Conservation (phyloP, 1,140 invertebrate genomes). For the Aphidius ervi region DNA sequence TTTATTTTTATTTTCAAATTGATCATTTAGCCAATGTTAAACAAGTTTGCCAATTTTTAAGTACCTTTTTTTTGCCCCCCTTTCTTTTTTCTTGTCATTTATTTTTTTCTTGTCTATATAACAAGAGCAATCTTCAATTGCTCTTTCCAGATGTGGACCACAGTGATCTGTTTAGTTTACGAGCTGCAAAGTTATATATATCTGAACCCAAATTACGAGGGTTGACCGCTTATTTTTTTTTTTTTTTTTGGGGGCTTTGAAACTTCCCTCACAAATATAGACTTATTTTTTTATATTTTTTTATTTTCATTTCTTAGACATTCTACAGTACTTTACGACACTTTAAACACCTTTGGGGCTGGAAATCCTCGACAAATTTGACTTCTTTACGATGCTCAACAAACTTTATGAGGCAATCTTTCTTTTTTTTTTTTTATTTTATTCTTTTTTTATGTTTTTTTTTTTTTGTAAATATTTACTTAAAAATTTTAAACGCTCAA, state of each 20-base stretch:
- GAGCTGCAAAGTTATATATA: conserved; percentile 16
- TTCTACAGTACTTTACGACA: conserved; percentile 30
- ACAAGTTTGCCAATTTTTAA: too few relatives aligned
- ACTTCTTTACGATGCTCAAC: conserved; percentile 32
- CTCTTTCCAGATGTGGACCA: too few relatives aligned
- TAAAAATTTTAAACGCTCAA: neutral
- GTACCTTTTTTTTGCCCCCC: too few relatives aligned
- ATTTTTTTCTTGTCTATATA: too few relatives aligned
- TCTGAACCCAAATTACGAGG: conserved; percentile 12
- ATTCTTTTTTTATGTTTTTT: neutral
- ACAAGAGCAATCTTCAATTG: too few relatives aligned
- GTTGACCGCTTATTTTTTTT: neutral
- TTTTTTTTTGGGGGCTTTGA: neutral
- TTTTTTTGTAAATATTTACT: neutral
- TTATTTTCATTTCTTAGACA: conserved; percentile 8
- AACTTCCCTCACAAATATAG: neutral
- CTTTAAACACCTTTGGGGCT: conserved; percentile 29
- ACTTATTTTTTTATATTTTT: neutral
- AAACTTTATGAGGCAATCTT: conserved; percentile 24
- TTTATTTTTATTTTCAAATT: too few relatives aligned
- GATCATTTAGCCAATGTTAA: too few relatives aligned
- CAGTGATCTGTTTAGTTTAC: conserved; percentile 18
- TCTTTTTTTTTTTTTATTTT: conserved; percentile 7
- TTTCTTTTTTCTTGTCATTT: too few relatives aligned
- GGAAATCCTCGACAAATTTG: conserved; percentile 34